Evolutionary conservation across 1,140 invertebrate genomes (phyloP).

Genomic region (Sycobia sp.): DNA sequence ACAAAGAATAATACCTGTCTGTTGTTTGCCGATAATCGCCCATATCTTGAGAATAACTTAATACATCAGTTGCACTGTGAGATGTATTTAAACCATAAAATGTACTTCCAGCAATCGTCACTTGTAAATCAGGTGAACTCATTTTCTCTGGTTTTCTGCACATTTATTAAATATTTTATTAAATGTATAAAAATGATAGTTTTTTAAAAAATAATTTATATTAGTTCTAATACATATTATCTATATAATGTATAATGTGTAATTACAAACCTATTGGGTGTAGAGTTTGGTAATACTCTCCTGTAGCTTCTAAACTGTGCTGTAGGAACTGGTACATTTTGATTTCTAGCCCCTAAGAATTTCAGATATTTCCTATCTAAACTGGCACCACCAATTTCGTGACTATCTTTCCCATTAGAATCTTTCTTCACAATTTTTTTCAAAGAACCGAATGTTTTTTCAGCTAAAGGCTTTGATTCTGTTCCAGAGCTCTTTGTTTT

Average conservation of each 20-base stretch:
- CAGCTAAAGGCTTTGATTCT: conserved; percentile 45
- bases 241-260: background rate
- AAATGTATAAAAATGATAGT: background rate
- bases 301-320: conserved; percentile 78
- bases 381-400: conserved; percentile 64
- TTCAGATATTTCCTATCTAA: conserved; percentile 75
- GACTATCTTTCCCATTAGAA: conserved; percentile 46
- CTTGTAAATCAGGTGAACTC: conserved; percentile 47
- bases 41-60: conserved; percentile 47
- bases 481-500: conserved; percentile 45
- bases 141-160: conserved; percentile 18
- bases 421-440: conserved; percentile 68
- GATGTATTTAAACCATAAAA: conserved; percentile 52
- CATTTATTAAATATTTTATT: background rate
- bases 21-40: conserved; percentile 50
- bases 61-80: conserved; percentile 48
- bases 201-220: background rate
- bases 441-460: conserved; percentile 69
- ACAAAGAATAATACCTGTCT: conserved; percentile 42
- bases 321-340: conserved; percentile 73
- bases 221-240: conserved; percentile 1
- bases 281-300: conserved; percentile 63
- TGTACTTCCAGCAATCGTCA: conserved; percentile 53
- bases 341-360: conserved; percentile 66
- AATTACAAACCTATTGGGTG: conserved; percentile 43